Evolutionary conservation across 2,888 invertebrate genomes (phyloP), one percentile per base, ranked within the genome.

Genomic region (Caenorhabditis panamensis): DNA sequence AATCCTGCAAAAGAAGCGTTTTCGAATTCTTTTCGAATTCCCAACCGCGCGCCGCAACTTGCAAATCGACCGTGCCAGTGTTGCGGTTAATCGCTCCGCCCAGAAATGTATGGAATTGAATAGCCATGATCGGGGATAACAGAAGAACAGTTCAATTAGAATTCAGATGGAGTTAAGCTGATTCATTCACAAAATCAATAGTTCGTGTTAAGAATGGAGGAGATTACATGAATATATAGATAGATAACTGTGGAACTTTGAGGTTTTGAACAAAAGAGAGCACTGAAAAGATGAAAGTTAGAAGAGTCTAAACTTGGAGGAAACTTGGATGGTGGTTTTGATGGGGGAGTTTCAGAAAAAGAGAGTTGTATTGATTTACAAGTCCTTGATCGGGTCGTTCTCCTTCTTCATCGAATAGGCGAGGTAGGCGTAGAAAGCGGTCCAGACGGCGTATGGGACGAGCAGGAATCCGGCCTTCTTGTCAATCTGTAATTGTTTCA

Each of bases 361-460:
- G 4, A 18, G 31, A 51, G 44, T 36, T 67, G 11, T 1, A 41
- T 16, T 11, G 41, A 9, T 71, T 82, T 77, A 87, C 64, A 84
- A 56, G 64, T 86, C 73, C 83, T 87, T 87, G 72, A 85, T 72
- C 20, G 83, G 76, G 44, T 86, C 82, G 75, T 87, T 86, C 64
- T 88, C 84, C 75, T 84, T 84, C 67, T 84, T 79, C 76, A 86
- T 84, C 28, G 84, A 71, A 49, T 84, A 86, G 26, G 85, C 76
- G 69, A 88, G 79, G 61, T 82, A 64, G 44, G 86, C 82, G 75
- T 89, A 88, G 82, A 87, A 87, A 18, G 82, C 87, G 16, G 87
- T 86, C 88, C 88, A 89, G 20, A 86, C 18, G 11, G 86, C 84
- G 83, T 87, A 88, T 26, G 88, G 88, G 20, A 81, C 54, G 47